Conservation (phyloP, 2,888 invertebrate species). For the Diachrysia chrysitis region DNA sequence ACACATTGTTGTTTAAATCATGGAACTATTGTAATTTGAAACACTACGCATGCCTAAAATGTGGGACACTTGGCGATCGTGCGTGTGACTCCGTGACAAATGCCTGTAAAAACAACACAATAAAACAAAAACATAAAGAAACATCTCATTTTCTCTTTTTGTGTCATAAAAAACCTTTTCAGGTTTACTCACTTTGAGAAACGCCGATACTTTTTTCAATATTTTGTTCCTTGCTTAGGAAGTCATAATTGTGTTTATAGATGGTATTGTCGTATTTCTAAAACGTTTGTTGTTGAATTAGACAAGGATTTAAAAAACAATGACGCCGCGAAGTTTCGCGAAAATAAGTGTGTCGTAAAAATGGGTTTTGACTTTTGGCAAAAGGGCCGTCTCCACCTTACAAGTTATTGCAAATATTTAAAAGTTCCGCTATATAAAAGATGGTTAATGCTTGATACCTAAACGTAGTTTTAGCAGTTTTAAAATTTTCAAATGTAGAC, state of each 20-base stretch:
- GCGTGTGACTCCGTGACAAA: constrained; percentile 53
- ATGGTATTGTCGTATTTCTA: constrained; percentile 63
- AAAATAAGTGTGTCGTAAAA: constrained; percentile 62
- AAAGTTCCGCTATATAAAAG: not conserved
- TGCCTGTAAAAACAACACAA: constrained; percentile 54
- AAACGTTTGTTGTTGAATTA: constrained; percentile 65
- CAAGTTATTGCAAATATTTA: constrained; percentile 8
- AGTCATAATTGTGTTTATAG: constrained; percentile 69
- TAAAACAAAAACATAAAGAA: constrained; percentile 54
- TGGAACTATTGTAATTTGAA: constrained; percentile 34
- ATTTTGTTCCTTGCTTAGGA: constrained; percentile 62
- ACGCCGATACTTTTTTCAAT: constrained; percentile 62
- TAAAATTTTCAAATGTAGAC: not conserved
- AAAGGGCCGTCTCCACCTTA: constrained; percentile 8
- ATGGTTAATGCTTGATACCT: too few species aligned
- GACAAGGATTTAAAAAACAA: constrained; percentile 67
- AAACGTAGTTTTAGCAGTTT: too few species aligned
- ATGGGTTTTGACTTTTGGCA: constrained; percentile 36
- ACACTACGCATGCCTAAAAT: constrained; percentile 27
- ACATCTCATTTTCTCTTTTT: constrained; percentile 49
- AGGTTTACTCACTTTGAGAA: constrained; percentile 52
- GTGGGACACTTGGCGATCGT: constrained; percentile 41
- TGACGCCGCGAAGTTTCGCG: constrained; percentile 62
- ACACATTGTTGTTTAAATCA: constrained; percentile 27
- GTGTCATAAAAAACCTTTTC: constrained; percentile 49